Evolutionary conservation across 2,113 vertebrate genomes (phyloP), one percentile per base, ranked within the genome.

Genomic region (Urocolius indicus): DNA sequence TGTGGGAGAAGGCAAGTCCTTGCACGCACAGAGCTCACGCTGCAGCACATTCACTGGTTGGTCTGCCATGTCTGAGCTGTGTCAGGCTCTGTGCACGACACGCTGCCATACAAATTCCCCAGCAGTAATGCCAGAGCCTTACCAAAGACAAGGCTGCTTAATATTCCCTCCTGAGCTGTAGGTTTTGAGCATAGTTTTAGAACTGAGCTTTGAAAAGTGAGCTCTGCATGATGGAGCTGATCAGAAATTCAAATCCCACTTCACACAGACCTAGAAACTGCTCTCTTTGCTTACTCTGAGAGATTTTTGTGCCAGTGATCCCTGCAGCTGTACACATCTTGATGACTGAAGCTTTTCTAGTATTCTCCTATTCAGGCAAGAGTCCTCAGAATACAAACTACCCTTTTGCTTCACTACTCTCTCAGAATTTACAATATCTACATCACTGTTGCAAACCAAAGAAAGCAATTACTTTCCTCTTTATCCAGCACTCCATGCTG

Each of bases 261-360:
- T 75, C n/a, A 5, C 51, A 71, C 66, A 93, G 92, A 90, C 80
- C 49, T 72, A 93, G 86, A 93, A 89, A 89, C 92, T 69, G 88
- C 69, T 94, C 80, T 45, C 86, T 93, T 94, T 95, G 93, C 96
- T 94, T 95, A 93, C 76, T 75, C 90, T 69, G 86, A 87, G 63
- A 81, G 93, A 96, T 89, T 94, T 95, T 77, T 90, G 83, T 95
- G 95, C 92, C 90, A 87, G 80, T 82, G 91, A 89, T 95, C 88
- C 90, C 94, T 93, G 91, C 94, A 94, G 93, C 87, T 96, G 94
- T 92, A 89, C 0, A 10, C 66, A 80, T 92, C 83, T 54, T 89
- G 89, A 93, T 94, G 95, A 94, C 90, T 93, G 93, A 94, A 87
- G 95, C 90, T 91, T 95, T 95, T 93, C 84, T 93, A 66, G 69